Percentiles rank a stretch among this genome's conserved stretches.
phyloP scores from a whole-genome alignment of 2,113 vertebrate species.

The Phylloscopus trochiloides region DNA sequence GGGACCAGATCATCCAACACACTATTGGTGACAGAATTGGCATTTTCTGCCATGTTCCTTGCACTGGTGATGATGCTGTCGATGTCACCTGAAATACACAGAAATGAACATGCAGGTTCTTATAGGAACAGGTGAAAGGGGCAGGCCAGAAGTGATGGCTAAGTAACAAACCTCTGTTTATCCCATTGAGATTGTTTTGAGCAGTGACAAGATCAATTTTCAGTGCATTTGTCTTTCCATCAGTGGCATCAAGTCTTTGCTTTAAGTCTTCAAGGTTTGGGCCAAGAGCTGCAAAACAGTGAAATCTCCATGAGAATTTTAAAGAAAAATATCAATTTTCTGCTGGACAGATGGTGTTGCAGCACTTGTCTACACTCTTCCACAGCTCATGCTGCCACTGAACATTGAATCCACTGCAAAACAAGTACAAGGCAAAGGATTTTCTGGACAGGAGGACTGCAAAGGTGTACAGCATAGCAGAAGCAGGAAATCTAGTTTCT shows the following conservation, averaged over 20 bases:
- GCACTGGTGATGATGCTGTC: constrained; percentile 74
- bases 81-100: constrained; percentile 78
- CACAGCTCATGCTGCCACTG: background rate
- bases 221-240: constrained; percentile 76
- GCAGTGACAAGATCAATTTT: constrained; percentile 71
- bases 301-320: background rate
- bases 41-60: constrained; percentile 74
- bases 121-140: background rate
- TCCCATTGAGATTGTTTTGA: constrained; percentile 68
- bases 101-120: background rate
- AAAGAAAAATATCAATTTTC: background rate
- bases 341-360: background rate
- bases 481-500: background rate
- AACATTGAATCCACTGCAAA: background rate
- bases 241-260: constrained; percentile 70
- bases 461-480: background rate
- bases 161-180: constrained; percentile 78
- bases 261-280: constrained; percentile 72
- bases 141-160: background rate
- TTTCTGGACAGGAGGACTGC: background rate
- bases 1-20: constrained; percentile 78
- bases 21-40: constrained; percentile 68
- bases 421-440: background rate
- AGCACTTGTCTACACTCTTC: background rate
- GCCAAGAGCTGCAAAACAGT: constrained; percentile 67